Percentiles rank a stretch among this genome's conserved stretches.
These are phyloP conservation scores for Brachionus angularis DNA, from an alignment of 1,140 invertebrate genomes.

Conservation along the genomic window DNA sequence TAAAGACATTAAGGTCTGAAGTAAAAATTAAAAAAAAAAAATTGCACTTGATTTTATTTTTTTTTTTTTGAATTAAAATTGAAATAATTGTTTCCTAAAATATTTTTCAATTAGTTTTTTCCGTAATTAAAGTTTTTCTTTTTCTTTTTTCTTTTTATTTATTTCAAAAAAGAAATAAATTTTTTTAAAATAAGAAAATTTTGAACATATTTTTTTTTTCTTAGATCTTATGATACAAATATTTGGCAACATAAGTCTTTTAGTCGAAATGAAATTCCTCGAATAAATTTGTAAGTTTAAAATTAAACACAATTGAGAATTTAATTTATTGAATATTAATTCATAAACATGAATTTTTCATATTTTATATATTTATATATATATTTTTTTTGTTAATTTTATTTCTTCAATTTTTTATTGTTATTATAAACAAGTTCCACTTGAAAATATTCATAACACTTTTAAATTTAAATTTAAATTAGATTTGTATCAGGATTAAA, in stretches of 20 bases:
- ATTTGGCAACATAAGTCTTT: neutral
- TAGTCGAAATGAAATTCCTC: no score
- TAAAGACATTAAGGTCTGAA: conserved; percentile 31
- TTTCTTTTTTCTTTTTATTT: neutral
- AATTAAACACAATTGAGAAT: conserved; percentile 33
- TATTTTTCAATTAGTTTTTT: neutral
- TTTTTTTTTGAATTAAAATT: neutral
- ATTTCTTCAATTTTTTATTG: neutral
- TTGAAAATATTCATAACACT: conserved; percentile 40
- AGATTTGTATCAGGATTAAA: no score
- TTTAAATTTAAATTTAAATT: no score
- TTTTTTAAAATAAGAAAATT: no score
- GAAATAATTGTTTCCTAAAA: conserved; percentile 32
- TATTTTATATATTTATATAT: no score
- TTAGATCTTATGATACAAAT: neutral
- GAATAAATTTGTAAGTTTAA: no score
- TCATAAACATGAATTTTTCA: conserved; percentile 40
- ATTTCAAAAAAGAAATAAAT: no score
- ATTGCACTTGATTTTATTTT: conserved; percentile 27
- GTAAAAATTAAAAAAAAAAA: neutral
- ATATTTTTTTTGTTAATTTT: no score
- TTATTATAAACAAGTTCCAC: conserved; percentile 28
- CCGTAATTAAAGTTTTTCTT: neutral
- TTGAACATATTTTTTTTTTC: neutral
- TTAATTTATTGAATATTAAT: conserved; percentile 31